Conservation (phyloP, 2,888 invertebrate species). For the Eudasyphora cyanicolor region DNA sequence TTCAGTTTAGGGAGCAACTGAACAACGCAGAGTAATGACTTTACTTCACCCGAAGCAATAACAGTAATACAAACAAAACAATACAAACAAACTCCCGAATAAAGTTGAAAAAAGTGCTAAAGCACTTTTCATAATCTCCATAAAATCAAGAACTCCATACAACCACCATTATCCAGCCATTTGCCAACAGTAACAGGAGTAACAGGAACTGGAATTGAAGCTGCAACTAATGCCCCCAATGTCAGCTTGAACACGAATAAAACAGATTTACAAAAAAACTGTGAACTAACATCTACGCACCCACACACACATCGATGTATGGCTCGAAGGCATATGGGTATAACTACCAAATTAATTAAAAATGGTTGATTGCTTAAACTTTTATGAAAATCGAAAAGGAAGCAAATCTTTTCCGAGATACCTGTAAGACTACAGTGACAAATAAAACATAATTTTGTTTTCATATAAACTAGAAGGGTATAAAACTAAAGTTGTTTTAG, state of each 20-base stretch:
- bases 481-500: no score
- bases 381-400: no score
- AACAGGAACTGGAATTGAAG: no score
- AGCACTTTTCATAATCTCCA: constrained; percentile 2
- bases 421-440: no score
- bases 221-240: constrained; percentile 9
- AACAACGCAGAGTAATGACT: not conserved
- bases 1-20: not conserved
- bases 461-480: no score
- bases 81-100: not conserved
- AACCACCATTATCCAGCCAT: not conserved
- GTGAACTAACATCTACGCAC: no score
- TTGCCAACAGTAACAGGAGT: not conserved
- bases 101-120: constrained; percentile 8
- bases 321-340: constrained; percentile 19
- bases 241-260: constrained; percentile 7
- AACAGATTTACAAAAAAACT: no score
- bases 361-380: not conserved
- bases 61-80: not conserved
- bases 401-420: no score
- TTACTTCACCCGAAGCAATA: not conserved
- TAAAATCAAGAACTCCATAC: not conserved
- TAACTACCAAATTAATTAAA: constrained; percentile 43
- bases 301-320: not conserved
- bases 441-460: no score